phyloP scores from a whole-genome alignment of 2,888 invertebrate species.

The Serrognathus titanus region DNA sequence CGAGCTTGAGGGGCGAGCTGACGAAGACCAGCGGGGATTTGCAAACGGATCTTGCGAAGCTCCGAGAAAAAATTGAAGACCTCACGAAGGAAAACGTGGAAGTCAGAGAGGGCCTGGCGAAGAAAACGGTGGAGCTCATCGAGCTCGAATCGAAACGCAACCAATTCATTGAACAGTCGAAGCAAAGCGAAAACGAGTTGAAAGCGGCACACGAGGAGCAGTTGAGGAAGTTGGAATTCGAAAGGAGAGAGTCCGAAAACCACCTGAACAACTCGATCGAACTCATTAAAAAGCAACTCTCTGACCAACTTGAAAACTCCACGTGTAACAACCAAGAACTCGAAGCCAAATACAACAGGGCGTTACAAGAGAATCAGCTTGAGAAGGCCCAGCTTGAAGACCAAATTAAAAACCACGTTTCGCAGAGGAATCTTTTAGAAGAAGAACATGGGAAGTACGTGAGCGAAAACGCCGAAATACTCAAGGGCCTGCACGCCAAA shows the following conservation, averaged over 20 bases:
- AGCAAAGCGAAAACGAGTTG: constrained; percentile 17
- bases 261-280: neutral
- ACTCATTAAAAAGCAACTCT: neutral
- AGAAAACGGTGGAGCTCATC: constrained; percentile 29
- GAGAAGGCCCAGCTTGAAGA: constrained; percentile 2
- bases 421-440: constrained; percentile 17
- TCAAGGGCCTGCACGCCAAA: constrained; percentile 50
- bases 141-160: constrained; percentile 39
- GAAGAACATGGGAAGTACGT: constrained; percentile 12
- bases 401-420: constrained; percentile 13
- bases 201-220: constrained; percentile 16
- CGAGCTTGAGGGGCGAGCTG: constrained; percentile 45
- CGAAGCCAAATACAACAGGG: constrained; percentile 2
- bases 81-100: constrained; percentile 24
- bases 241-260: constrained; percentile 44
- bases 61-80: constrained; percentile 23
- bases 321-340: constrained; percentile 16
- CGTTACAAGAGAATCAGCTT: neutral
- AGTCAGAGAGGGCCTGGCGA: constrained; percentile 26
- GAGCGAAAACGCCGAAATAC: constrained; percentile 12
- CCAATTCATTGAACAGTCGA: constrained; percentile 48
- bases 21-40: constrained; percentile 52
- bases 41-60: neutral
- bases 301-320: constrained; percentile 53
- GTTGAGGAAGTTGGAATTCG: constrained; percentile 39